Evolutionary conservation across 2,113 vertebrate genomes (phyloP).

Genomic region (Pseudopipra pipra): DNA sequence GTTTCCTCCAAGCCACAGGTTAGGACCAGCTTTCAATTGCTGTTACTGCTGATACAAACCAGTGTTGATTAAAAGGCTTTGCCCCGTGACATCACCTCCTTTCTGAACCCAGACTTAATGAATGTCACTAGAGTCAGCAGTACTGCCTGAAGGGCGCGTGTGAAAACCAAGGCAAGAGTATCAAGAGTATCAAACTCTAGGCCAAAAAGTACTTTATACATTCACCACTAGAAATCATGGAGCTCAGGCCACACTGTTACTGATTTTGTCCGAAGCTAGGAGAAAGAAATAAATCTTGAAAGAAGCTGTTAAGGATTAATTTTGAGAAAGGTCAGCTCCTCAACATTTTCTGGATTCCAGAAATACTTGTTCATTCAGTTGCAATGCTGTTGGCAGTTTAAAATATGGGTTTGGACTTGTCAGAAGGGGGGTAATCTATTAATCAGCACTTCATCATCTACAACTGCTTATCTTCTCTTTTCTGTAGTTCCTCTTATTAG

Average conservation of each 20-base stretch:
- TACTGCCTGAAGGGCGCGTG: background rate
- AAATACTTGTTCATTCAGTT: constrained; percentile 35
- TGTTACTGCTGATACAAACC: background rate
- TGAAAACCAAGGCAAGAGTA: background rate
- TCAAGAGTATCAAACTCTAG: background rate
- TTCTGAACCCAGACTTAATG: background rate
- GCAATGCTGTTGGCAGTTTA: constrained; percentile 19
- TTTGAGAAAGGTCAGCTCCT: constrained; percentile 46
- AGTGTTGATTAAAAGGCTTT: background rate
- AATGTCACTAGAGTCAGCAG: background rate
- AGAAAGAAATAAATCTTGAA: constrained; percentile 37
- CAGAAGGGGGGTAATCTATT: constrained; percentile 22
- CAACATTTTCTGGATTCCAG: constrained; percentile 29
- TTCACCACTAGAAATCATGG: background rate
- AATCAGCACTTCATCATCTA: constrained; percentile 56
- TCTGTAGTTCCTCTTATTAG: constrained; percentile 46
- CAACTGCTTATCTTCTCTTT: constrained; percentile 51
- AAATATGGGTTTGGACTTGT: constrained; percentile 44
- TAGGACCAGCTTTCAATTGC: background rate
- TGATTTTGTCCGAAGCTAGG: background rate
- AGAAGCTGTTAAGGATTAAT: constrained; percentile 10
- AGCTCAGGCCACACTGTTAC: background rate
- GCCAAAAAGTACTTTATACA: background rate
- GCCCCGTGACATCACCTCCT: background rate
- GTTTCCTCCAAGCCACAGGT: background rate